Evolutionary conservation across 1,140 invertebrate species (phyloP), one percentile per base, ranked within the genome.

Genomic region (Saccostrea cuccullata): DNA sequence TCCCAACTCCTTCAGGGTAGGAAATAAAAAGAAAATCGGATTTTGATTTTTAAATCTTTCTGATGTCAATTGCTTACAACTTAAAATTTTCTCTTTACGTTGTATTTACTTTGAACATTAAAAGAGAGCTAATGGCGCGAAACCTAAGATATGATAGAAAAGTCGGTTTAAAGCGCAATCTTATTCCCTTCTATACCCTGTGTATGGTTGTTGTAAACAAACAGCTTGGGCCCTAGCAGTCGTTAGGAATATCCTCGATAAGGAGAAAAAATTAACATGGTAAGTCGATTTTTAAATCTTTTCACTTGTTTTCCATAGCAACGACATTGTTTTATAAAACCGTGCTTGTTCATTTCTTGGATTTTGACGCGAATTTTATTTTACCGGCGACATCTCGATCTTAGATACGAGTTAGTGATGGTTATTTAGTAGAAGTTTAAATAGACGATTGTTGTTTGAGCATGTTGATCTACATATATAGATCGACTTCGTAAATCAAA

Each of bases 291-390:
- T 58, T 60, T 17, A 60, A 60, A 17, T 20, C 13, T 60, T 73
- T 73, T 73, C 11, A 30, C 26, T 73, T 73, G 67, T 73, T 73
- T 73, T 73, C 67, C 67, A 73, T 73, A 73, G 67, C 67, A 73
- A 73, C 67, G 67, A 73, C 67, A 73, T 58, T 60, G 20, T 60
- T 60, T 60, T 4, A 13, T 60, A 11, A 60, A 60, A 20, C 58
- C 12, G 1, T 60, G 13, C 20, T 3, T 60, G 58, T 15, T 60
- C 20, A 8, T 60, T 60, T 60, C 1, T 36, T 36, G 30, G 2
- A 60, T 60, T 60, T 13, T 60, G 58, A 60, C 58, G 20, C 12
- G 58, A 60, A 13, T 60, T 13, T 15, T 60, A 13, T 20, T 1
- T 15, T 12, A 4, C 13, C 20, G 9, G 20, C 4, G 13, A 13